Evolutionary conservation across 2,888 invertebrate genomes (phyloP).

Genomic region (Nipponacmea schrenckii): DNA sequence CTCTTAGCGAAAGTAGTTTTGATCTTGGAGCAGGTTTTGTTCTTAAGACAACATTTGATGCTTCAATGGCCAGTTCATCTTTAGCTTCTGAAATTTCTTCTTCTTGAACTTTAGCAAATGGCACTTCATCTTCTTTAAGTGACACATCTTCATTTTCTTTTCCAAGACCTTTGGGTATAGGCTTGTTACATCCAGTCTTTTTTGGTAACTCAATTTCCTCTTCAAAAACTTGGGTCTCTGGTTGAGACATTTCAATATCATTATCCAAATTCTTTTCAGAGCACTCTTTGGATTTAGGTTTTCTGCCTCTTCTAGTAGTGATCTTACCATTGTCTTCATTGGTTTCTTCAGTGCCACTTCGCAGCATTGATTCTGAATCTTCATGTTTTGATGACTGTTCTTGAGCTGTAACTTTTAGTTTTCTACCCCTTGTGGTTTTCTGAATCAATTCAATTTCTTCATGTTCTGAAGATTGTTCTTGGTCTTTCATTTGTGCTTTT

Average conservation of each 20-base stretch:
- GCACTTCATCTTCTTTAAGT: too few species aligned
- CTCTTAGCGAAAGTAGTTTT: background rate
- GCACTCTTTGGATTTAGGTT: background rate
- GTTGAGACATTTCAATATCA: too few species aligned
- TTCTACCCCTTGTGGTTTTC: too few species aligned
- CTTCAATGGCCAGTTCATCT: background rate
- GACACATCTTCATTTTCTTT: too few species aligned
- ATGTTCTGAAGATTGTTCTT: too few species aligned
- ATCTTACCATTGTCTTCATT: background rate
- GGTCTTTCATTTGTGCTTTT: too few species aligned
- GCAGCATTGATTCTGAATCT: background rate
- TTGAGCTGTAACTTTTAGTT: too few species aligned
- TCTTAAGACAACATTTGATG: background rate
- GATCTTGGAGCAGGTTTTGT: slow-evolving; percentile 3
- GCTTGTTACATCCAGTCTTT: background rate
- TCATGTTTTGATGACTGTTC: background rate
- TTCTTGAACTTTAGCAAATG: background rate
- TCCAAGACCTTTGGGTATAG: background rate
- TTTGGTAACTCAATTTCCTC: background rate
- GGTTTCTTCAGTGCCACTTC: background rate
- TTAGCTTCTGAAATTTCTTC: background rate
- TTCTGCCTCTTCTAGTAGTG: background rate
- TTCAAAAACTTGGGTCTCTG: too few species aligned
- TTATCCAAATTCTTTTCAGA: too few species aligned
- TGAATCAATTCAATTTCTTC: too few species aligned